Base-by-base conservation (phyloP, 1,140 invertebrate genomes). In the Ruditapes philippinarum region DNA sequence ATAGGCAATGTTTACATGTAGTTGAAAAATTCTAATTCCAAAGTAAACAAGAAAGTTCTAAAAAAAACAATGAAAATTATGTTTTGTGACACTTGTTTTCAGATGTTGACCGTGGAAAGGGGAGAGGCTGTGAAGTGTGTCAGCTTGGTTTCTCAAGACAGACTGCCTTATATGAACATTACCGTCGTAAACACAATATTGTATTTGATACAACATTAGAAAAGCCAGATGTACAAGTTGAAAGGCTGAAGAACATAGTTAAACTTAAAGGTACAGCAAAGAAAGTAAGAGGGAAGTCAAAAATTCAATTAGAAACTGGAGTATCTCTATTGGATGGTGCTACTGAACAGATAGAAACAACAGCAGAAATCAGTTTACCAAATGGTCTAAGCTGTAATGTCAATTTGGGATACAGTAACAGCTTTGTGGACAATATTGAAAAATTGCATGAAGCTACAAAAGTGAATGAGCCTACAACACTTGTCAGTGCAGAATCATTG, bases 51-150 rank as follows among this genome's bases (percentile, higher is more conserved):
- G 65, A 1, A 33, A 65, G 9, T n/a, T 65, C 62, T 25, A 31
- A 31, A n/a, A 2, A 22, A 70, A 70, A 28, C 22, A 7, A 5
- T 25, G 65, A n/a, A 17, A 28, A 25, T n/a, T 17, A 70, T 31
- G 19, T 70, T 1, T 19, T 7, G 19, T 25, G n/a, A 22, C 31
- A 70, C n/a, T n/a, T n/a, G n/a, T 89, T 83, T 90, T 31, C 73
- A 94, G 93, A 94, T 90, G 81, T 79, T 65, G 91, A 85, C 42
- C 85, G 88, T 33, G 90, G 90, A 25, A 54, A 57, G 14, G 57
- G 78, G 12, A 65, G 85, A 65, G 78, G 89, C 31, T 94, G 93
- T 82, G 85, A 91, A 28, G 76, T 94, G 17, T 94, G 93, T 90
- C 82, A 85, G 19, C 62, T 89, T 0, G 88, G 90, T 4, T 94